A percentile compares a stretch with the other conserved stretches of the same genome.
Evolutionary conservation across 2,797 vertebrate species (phyloP).

Genomic region (Chloroceryle inda): DNA sequence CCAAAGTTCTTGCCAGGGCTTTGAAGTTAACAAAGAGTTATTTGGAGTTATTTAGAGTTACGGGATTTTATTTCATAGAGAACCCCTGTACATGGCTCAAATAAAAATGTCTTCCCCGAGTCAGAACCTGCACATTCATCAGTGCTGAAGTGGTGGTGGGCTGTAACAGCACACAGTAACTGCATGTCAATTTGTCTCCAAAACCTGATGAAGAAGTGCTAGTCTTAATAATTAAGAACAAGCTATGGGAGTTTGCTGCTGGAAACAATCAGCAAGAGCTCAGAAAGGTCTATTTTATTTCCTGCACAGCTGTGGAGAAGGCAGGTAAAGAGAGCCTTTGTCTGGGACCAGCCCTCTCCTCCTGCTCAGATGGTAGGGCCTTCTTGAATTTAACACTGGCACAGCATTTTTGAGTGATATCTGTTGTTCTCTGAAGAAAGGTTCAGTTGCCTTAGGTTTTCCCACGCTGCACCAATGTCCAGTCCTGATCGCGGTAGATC

Average conservation of each 20-base stretch:
- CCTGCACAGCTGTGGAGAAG: not conserved
- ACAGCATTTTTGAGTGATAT: not conserved
- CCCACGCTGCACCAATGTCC: rapidly evolving
- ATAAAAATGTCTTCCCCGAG: not conserved
- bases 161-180: not conserved
- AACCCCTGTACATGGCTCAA: not conserved
- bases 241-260: not conserved
- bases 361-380: not conserved
- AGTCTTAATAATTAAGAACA: not conserved
- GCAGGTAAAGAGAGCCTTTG: not conserved
- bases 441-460: not conserved
- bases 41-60: constrained; percentile 34
- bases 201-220: not conserved
- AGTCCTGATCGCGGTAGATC: not conserved
- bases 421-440: not conserved
- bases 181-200: not conserved
- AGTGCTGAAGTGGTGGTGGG: not conserved
- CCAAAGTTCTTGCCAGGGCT: constrained; percentile 34
- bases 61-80: constrained; percentile 17
- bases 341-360: not conserved
- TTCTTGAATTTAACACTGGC: not conserved
- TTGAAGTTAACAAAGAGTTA: constrained; percentile 65
- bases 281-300: not conserved
- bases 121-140: not conserved
- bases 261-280: not conserved